A percentile compares a stretch with the other conserved stretches of the same genome.
Conservation (phyloP, 2,888 invertebrate species). For the Ametastegia equiseti region DNA sequence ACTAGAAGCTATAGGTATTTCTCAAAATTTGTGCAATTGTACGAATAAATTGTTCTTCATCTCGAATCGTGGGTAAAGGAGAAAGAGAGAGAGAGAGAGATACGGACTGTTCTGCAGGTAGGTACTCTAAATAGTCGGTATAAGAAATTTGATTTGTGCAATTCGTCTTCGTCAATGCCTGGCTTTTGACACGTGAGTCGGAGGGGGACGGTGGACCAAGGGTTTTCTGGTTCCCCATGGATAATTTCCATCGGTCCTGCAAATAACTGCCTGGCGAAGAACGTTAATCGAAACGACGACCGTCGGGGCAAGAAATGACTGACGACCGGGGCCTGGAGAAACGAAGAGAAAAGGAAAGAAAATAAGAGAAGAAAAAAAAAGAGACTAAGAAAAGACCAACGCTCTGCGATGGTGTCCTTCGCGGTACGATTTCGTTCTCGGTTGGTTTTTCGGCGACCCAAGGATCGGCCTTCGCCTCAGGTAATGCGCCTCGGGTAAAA, state of each 20-base stretch:
- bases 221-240: background rate
- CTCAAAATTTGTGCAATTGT: background rate
- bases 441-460: constrained; percentile 7
- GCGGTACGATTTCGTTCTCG: constrained; percentile 26
- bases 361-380: too few relatives aligned
- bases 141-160: constrained; percentile 25
- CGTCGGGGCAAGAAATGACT: constrained; percentile 33
- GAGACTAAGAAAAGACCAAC: too few relatives aligned
- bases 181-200: background rate
- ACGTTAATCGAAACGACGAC: constrained; percentile 41
- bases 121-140: background rate
- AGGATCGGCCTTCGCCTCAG: constrained; percentile 6
- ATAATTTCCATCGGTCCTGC: constrained; percentile 37
- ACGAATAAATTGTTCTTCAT: too few relatives aligned
- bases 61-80: background rate
- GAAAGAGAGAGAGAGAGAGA: background rate
- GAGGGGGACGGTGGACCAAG: background rate
- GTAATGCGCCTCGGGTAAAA: constrained; percentile 10
- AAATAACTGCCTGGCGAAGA: constrained; percentile 32
- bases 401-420: background rate
- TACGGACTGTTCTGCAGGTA: background rate
- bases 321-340: constrained; percentile 16
- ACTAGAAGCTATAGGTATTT: background rate
- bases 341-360: background rate
- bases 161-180: constrained; percentile 38